These are phyloP conservation scores for Liasis olivaceus DNA, from an alignment of 2,797 vertebrate species.

Conservation along the genomic window DNA sequence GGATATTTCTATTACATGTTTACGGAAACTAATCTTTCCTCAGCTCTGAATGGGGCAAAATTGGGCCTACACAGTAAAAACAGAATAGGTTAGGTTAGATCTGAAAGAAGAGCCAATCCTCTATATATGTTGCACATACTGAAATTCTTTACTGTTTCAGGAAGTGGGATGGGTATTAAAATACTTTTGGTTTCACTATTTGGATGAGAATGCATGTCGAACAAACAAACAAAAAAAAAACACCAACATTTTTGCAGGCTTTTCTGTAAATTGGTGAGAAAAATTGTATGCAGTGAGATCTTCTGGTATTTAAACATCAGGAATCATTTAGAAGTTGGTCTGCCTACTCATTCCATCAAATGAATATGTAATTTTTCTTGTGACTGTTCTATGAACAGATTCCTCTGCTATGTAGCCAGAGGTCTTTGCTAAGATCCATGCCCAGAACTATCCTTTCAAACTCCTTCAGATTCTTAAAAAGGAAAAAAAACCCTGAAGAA, in stretches of 20 bases:
- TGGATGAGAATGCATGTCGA: not conserved
- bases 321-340: not conserved
- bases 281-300: not conserved
- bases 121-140: too few species aligned
- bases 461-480: not conserved
- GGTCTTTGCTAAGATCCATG: not conserved
- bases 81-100: not conserved
- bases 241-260: not conserved
- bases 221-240: not conserved
- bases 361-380: not conserved
- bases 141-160: not conserved
- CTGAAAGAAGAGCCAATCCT: not conserved
- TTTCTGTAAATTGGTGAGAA: not conserved
- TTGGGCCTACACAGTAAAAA: not conserved
- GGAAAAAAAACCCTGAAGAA: too few species aligned
- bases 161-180: not conserved
- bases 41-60: not conserved
- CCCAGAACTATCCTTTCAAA: not conserved
- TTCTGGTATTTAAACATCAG: slow-evolving; percentile 2
- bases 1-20: not conserved
- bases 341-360: slow-evolving; percentile 8
- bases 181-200: not conserved
- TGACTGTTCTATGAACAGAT: not conserved
- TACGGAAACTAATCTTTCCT: not conserved
- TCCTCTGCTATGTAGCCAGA: not conserved